Evolutionary conservation across 1,140 invertebrate genomes (phyloP).

Genomic region (Sycobia sp.): DNA sequence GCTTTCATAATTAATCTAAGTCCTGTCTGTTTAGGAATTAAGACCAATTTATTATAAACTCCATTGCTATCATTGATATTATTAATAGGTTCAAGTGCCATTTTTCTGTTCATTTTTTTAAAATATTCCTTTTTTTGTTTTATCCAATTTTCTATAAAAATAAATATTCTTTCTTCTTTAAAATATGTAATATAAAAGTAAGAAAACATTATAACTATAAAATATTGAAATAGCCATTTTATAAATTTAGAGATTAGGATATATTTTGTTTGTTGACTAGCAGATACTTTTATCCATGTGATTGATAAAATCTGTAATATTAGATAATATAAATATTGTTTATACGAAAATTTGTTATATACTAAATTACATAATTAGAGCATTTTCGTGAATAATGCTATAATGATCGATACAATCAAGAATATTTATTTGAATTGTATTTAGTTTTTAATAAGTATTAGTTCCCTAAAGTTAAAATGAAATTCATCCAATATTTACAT

Average conservation of each 20-base stretch:
- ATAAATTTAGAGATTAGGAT: conserved; percentile 12
- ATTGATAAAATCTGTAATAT: conserved; percentile 17
- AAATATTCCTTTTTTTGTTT: conserved; percentile 3
- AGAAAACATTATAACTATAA: neutral
- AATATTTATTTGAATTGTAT: neutral
- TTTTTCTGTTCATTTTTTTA: conserved; percentile 8
- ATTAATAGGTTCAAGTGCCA: neutral
- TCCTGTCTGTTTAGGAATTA: conserved; percentile 11
- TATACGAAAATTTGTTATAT: too few relatives aligned
- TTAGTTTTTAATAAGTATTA: neutral
- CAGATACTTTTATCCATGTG: neutral
- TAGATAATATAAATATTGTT: too few relatives aligned
- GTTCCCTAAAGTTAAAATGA: too few relatives aligned
- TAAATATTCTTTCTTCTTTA: conserved; percentile 6
- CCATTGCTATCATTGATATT: neutral
- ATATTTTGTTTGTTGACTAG: neutral
- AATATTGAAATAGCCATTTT: conserved; percentile 23
- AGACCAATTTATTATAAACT: neutral
- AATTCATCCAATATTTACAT: conserved; percentile 14
- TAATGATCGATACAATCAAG: neutral
- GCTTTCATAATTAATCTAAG: neutral
- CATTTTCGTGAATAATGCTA: too few relatives aligned
- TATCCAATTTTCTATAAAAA: conserved; percentile 10
- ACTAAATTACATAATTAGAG: too few relatives aligned
- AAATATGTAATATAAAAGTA: conserved; percentile 12